Evolutionary conservation across 1,140 invertebrate species (phyloP), one percentile per base, ranked within the genome.

Genomic region (Potamilus streckersoni): DNA sequence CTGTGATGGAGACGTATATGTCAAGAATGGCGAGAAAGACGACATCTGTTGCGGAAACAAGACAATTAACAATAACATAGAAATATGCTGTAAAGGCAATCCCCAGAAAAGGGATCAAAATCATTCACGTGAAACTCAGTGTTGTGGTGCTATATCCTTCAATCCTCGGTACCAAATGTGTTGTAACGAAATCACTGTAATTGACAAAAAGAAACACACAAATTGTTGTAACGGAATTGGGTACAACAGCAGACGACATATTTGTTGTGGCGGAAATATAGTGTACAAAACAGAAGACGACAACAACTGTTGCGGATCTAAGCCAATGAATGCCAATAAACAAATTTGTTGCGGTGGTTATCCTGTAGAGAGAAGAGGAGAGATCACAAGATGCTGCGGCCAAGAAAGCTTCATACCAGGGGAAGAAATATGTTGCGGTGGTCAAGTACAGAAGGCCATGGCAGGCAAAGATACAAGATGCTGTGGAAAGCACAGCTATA

Each of bases 231-330:
- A 65, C n/a, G 19, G 23, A 16, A 57, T 15, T 31, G 66, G 71
- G 56, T 73, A 73, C 58, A 57, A 73, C 19, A 49, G 55, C 19
- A 62, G 65, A 15, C 56, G 38, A n/a, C 59, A 57, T 23, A 58
- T 73, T n/a, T 73, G 71, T 31, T 73, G 71, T 27, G 71, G 65
- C 65, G 71, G 71, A 20, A 66, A 63, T 27, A 64, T n/a, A 63
- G 49, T 73, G 12, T 38, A 38, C 14, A 20, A 56, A 73, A 59
- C 61, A 23, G 38, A 64, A n/a, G 20, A 15, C n/a, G 71, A 73
- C 55, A 38, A 73, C 20, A 56, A 20, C 23, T 73, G 71, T 73
- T 73, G 71, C 59, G 71, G 71, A 19, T 23, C 38, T 23, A 58
- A 62, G 23, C 56, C 71, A 55, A 73, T 66, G 55, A 57, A 73